phyloP scores from a whole-genome alignment of 1,140 invertebrate genomes.

The Lucilia sericata region DNA sequence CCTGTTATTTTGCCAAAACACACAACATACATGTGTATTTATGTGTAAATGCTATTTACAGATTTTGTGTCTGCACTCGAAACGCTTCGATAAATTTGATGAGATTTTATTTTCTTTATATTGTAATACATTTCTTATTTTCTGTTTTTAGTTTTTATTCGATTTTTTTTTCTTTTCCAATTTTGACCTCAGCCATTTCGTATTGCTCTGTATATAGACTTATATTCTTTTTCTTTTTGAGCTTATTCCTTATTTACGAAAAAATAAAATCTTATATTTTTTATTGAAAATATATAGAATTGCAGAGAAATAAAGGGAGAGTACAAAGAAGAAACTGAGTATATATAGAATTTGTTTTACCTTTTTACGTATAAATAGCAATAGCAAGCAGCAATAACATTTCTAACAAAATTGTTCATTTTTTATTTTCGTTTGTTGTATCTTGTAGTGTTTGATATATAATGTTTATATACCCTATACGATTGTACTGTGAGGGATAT shows the following conservation, averaged over 20 bases:
- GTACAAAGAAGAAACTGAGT: too few species aligned
- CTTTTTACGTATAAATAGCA: not conserved
- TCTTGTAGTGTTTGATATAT: not conserved
- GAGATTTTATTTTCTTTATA: slow-evolving; percentile 30
- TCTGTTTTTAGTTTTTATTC: not conserved
- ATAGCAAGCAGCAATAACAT: not conserved
- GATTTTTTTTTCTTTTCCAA: not conserved
- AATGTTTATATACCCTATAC: too few species aligned
- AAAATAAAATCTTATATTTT: not conserved
- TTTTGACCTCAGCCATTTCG: not conserved
- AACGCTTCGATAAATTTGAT: slow-evolving; percentile 44
- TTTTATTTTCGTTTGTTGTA: slow-evolving; percentile 1
- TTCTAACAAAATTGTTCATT: not conserved
- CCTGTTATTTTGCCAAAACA: too few species aligned
- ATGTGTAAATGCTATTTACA: slow-evolving; percentile 34
- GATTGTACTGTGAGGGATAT: too few species aligned
- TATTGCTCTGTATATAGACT: not conserved
- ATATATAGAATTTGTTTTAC: not conserved
- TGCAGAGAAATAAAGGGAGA: not conserved
- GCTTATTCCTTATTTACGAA: not conserved
- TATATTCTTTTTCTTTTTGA: not conserved
- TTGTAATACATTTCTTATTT: slow-evolving; percentile 27
- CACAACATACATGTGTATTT: not conserved
- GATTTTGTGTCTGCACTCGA: slow-evolving; percentile 44
- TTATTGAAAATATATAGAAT: not conserved